Conservation (phyloP, 2,113 vertebrate species). For the Hypocryptadius cinnamomeus region DNA sequence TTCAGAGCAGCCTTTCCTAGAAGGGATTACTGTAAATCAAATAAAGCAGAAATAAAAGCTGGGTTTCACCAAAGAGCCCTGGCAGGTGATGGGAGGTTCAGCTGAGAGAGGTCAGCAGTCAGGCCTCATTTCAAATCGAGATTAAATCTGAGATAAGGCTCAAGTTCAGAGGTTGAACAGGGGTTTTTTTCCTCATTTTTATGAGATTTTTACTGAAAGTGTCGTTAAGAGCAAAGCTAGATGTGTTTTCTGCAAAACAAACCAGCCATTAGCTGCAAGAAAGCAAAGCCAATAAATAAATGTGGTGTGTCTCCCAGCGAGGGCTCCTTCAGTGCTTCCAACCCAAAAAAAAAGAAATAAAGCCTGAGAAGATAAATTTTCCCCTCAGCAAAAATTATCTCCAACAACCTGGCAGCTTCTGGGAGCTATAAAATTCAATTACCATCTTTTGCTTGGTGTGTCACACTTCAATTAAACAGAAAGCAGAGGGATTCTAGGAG, state of each 20-base stretch:
- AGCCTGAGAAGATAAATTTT: not conserved
- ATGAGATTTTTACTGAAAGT: not conserved
- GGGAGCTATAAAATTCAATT: constrained; percentile 28
- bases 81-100: not conserved
- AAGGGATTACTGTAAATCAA: not conserved
- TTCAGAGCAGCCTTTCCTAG: not conserved
- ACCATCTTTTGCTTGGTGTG: not conserved
- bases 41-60: not conserved
- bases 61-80: not conserved
- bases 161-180: not conserved
- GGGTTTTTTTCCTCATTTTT: not conserved
- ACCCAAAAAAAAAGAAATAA: not conserved
- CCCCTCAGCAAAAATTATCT: not conserved
- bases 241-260: not conserved
- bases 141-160: constrained; percentile 8
- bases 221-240: not conserved
- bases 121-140: not conserved
- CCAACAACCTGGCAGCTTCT: not conserved
- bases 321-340: not conserved
- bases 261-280: not conserved
- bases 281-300: constrained; percentile 1
- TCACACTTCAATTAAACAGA: constrained; percentile 3
- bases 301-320: not conserved
- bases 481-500: not conserved
- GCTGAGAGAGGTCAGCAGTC: not conserved